phyloP scores from a whole-genome alignment of 2,888 invertebrate genomes.

The Podotricha telesiphe region DNA sequence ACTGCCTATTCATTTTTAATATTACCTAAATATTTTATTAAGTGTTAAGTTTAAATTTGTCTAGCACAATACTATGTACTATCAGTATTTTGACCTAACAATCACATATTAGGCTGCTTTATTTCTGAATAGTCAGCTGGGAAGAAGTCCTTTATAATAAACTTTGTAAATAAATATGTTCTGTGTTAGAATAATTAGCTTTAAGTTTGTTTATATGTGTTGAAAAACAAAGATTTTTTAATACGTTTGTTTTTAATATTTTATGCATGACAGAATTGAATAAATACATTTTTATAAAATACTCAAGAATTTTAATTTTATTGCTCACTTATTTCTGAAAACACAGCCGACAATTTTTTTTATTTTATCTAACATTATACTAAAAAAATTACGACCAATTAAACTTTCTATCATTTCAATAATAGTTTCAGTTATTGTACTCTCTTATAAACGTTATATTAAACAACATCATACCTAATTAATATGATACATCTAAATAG shows the following conservation, averaged over 20 bases:
- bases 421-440: too few species aligned
- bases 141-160: background rate
- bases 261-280: constrained; percentile 37
- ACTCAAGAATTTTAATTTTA: too few species aligned
- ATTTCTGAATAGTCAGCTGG: background rate
- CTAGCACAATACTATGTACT: background rate
- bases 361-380: too few species aligned
- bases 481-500: too few species aligned
- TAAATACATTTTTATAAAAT: constrained; percentile 31
- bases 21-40: constrained; percentile 9
- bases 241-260: constrained; percentile 30
- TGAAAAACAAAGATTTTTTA: constrained; percentile 16
- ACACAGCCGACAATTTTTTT: too few species aligned
- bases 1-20: constrained; percentile 18
- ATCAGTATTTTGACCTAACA: constrained; percentile 1
- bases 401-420: too few species aligned
- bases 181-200: constrained; percentile 19
- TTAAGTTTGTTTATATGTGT: constrained; percentile 28
- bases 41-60: constrained; percentile 4
- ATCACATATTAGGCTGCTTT: background rate
- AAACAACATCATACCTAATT: too few species aligned
- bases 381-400: too few species aligned
- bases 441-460: too few species aligned
- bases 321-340: background rate
- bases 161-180: constrained; percentile 34